phyloP scores from a whole-genome alignment of 2,113 vertebrate species.

The Numida meleagris region DNA sequence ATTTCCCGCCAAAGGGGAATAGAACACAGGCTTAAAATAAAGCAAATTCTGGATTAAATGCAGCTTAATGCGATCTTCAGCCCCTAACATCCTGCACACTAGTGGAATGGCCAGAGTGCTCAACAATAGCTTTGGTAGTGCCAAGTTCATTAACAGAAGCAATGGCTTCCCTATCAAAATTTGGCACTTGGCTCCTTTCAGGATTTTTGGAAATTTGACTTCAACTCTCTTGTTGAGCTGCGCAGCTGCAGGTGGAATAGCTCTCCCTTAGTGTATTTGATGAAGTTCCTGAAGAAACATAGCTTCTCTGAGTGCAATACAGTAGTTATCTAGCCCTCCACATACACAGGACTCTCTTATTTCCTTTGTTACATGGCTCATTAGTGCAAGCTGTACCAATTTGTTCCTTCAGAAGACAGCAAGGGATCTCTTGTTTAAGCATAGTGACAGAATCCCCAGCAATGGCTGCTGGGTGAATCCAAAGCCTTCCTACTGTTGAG shows the following conservation, averaged over 20 bases:
- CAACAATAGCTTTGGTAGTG: not conserved
- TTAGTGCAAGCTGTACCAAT: not conserved
- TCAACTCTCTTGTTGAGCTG: not conserved
- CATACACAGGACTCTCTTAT: not conserved
- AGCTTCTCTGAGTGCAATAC: not conserved
- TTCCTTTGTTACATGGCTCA: not conserved
- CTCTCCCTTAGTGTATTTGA: not conserved
- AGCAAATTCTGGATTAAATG: not conserved
- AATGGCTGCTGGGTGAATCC: not conserved
- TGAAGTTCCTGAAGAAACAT: not conserved
- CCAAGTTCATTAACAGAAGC: conserved; percentile 25
- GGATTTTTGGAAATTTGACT: not conserved
- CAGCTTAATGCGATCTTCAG: not conserved
- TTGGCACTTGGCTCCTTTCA: not conserved
- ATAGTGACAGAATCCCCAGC: not conserved
- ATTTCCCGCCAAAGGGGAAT: not conserved
- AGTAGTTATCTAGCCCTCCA: not conserved
- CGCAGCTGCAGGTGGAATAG: not conserved
- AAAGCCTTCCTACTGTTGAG: fast-evolving
- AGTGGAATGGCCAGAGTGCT: not conserved
- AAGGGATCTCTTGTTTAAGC: not conserved
- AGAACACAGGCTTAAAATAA: not conserved
- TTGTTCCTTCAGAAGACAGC: not conserved
- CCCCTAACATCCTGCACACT: not conserved
- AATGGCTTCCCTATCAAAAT: not conserved